Base-by-base conservation (phyloP, 2,113 vertebrate genomes). In the Oceanodroma tethys region DNA sequence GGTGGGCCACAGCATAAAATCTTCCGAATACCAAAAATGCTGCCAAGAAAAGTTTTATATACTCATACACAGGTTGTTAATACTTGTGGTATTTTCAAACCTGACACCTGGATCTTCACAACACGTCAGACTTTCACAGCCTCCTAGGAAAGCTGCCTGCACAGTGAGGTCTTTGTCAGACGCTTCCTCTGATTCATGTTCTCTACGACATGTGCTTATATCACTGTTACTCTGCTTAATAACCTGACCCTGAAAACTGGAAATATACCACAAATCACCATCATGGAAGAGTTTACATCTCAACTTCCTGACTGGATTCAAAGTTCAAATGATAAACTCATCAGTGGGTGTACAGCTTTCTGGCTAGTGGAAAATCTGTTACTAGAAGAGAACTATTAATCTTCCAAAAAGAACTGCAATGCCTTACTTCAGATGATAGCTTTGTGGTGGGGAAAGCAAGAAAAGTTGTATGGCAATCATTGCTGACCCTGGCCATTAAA, bases 321-420 rank as follows among this genome's bases (percentile, higher is more conserved):
- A 97, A 95, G 95, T 97, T 97, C 91, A 97, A 95, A 95, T 88
- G 76, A 96, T 94, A 97, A 97, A 97, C 95, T 95, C 95, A 97
- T 98, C 93, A 92, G 63, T 63, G 67, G 83, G 86, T 81, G 66
- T 93, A 80, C 32, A 20, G 80, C 95, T 70, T 93, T 97, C 85
- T 84, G 81, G 85, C 42, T 94, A 47, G 52, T 84, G 87, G 84
- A 94, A 96, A 91, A 97, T 68, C 84, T 92, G 93, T 89, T 95
- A 76, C 89, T 30, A 71, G 86, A 14, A 38, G 63, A 92, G 93
- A 95, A 74, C 96, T 63, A 96, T 97, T 96, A 89, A 92, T 97
- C 95, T 96, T 88, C 79, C 62, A 47, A 86, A 86, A 86, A 62
- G 65, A 76, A 67, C 43, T 52, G 47, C 59, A 81, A 8, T 32